Evolutionary conservation across 2,888 invertebrate species (phyloP).

Genomic region (Perithous albicinctus): DNA sequence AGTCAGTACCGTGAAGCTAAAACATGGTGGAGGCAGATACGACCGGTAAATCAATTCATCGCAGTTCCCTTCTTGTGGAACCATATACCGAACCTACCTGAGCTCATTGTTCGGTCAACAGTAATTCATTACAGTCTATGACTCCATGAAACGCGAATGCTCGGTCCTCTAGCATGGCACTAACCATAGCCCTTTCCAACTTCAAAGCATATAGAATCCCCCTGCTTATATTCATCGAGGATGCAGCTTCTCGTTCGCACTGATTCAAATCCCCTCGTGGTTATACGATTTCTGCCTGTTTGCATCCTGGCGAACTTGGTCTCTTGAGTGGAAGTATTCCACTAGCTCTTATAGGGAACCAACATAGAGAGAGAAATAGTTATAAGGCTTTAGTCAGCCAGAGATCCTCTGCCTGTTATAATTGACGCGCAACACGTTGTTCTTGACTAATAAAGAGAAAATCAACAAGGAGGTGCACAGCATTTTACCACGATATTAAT

Average conservation of each 20-base stretch:
- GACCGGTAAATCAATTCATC: conserved; percentile 77
- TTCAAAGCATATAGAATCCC: conserved; percentile 37
- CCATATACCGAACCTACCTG: conserved; percentile 68
- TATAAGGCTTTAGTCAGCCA: not conserved
- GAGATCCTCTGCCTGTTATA: not conserved
- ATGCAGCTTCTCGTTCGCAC: not conserved
- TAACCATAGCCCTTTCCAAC: conserved; percentile 55
- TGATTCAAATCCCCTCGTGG: not conserved
- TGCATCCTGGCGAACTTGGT: conserved; percentile 70
- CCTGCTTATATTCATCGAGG: conserved; percentile 59
- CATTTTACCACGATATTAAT: not conserved
- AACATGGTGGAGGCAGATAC: conserved; percentile 67
- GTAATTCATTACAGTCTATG: conserved; percentile 80
- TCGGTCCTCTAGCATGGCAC: conserved; percentile 61
- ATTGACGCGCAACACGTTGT: not conserved
- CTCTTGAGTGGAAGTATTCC: conserved; percentile 72
- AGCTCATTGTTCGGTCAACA: conserved; percentile 78
- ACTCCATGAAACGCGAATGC: conserved; percentile 76
- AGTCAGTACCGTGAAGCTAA: conserved; percentile 11
- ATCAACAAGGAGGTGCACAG: not conserved
- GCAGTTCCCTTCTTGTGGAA: conserved; percentile 67
- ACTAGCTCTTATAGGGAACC: conserved; percentile 41
- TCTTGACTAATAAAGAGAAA: not conserved
- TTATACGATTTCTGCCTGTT: conserved; percentile 39
- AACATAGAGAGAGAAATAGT: not conserved